Conservation (phyloP, 2,113 vertebrate genomes). For the Anarhynchus alexandrinus region DNA sequence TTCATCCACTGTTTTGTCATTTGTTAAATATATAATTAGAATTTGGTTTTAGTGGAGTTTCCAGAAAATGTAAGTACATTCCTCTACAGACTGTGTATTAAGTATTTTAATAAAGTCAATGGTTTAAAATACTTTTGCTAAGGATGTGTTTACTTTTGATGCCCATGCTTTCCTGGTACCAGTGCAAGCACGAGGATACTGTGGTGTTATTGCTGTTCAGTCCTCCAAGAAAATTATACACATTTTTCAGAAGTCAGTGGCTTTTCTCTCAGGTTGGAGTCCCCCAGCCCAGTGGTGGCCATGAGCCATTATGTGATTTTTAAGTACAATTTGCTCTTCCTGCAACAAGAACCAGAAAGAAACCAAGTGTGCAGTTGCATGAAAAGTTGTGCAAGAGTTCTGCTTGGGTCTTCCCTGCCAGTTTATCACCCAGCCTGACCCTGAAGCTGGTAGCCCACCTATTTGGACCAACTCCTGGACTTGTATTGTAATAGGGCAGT, state of each 20-base stretch:
- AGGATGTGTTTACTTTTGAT: background rate
- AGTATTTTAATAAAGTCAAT: conserved; percentile 76
- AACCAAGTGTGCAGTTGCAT: background rate
- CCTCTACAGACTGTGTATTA: conserved; percentile 69
- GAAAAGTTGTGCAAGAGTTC: background rate
- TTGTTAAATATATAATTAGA: conserved; percentile 58
- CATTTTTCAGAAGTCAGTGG: background rate
- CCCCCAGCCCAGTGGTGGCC: background rate
- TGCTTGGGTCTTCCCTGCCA: background rate
- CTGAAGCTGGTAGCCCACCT: background rate
- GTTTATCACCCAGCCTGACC: background rate
- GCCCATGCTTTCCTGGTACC: background rate
- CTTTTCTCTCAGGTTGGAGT: background rate
- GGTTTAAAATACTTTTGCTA: conserved; percentile 56
- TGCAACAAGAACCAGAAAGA: background rate
- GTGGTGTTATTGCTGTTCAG: background rate
- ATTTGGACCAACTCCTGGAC: background rate
- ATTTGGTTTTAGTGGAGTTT: conserved; percentile 72
- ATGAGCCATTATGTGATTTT: background rate
- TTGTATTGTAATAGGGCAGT: background rate
- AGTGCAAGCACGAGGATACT: background rate
- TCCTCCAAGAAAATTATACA: background rate
- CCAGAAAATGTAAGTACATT: conserved; percentile 74
- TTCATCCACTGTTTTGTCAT: conserved; percentile 53
- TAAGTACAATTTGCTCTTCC: background rate